Evolutionary conservation across 2,888 invertebrate species (phyloP).

Genomic region (Vesta saturnalis): DNA sequence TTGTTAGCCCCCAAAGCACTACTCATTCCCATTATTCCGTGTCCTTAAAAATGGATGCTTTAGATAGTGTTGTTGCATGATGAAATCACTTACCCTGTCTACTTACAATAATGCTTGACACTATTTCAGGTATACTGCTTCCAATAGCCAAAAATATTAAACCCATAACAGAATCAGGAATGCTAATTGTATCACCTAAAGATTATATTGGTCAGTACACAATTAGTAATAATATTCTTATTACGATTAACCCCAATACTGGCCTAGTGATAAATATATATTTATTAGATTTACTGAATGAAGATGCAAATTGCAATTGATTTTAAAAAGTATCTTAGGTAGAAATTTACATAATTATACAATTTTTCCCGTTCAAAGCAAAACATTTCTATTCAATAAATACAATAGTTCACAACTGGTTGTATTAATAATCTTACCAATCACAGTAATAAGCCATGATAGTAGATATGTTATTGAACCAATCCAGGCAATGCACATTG

Average conservation of each 20-base stretch:
- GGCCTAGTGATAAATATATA: too few species aligned
- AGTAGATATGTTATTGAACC: conserved; percentile 78
- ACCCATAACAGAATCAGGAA: conserved; percentile 84
- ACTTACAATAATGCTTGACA: conserved; percentile 81
- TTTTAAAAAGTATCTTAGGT: too few species aligned
- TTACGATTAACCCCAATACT: too few species aligned
- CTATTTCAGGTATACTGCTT: conserved; percentile 83
- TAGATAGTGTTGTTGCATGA: background rate
- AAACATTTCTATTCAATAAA: too few species aligned
- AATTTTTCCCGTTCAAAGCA: too few species aligned
- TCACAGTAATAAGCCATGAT: conserved; percentile 80
- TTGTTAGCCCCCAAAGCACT: conserved; percentile 82
- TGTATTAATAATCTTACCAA: too few species aligned
- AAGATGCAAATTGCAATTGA: too few species aligned
- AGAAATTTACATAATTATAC: too few species aligned
- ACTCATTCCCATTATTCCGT: conserved; percentile 78
- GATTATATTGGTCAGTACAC: too few species aligned
- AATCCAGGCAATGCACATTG: conserved; percentile 81
- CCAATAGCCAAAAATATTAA: conserved; percentile 82
- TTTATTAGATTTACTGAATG: too few species aligned
- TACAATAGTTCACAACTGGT: too few species aligned
- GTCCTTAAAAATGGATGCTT: conserved; percentile 63
- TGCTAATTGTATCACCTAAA: conserved; percentile 74
- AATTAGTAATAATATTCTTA: too few species aligned
- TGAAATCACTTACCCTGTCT: conserved; percentile 68